Evolutionary conservation across 2,888 invertebrate species (phyloP), one percentile per base, ranked within the genome.

Genomic region (Melanargia galathea): DNA sequence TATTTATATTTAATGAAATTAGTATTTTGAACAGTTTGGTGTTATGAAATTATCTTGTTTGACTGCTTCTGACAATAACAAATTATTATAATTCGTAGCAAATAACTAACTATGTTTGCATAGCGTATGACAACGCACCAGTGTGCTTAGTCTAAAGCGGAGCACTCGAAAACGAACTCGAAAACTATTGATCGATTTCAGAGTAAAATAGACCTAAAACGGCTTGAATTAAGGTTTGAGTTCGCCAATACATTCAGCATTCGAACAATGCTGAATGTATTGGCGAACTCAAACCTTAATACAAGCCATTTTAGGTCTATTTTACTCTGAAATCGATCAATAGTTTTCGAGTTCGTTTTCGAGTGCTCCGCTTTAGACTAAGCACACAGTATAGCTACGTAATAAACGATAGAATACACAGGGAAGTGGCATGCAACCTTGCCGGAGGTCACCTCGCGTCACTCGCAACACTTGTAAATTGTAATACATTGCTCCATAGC

Each of bases 381-480:
- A n/a, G n/a, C n/a, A n/a, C n/a, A n/a, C 77, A 75, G 20, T 48
- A 48, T 65, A 69, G 49, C 26, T 73, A 77, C 71, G 80, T 77
- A 83, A 83, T 84, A 82, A 83, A 77, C 79, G 83, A 81, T 81
- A 81, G 83, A 84, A 83, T 78, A 87, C 82, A 90, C 80, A 89
- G 89, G 90, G 90, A 90, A 90, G 90, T 88, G 78, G 80, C 79
- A 73, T 73, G 74, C 84, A 86, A 88, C 90, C 90, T 90, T 91
- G 90, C 81, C 76, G 79, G 87, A 90, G 90, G 90, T 90, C 88
- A 82, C 78, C 73, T 63, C 80, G 78, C 86, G 88, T 88, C 89
- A 87, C 81, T 83, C 79, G 84, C 84, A 82, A 84, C 86, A 84
- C 82, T 83, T 82, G 82, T 74, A 75, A 77, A 70, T 70, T 71